phyloP scores from a whole-genome alignment of 2,797 vertebrate genomes.

The Pristis pectinata region DNA sequence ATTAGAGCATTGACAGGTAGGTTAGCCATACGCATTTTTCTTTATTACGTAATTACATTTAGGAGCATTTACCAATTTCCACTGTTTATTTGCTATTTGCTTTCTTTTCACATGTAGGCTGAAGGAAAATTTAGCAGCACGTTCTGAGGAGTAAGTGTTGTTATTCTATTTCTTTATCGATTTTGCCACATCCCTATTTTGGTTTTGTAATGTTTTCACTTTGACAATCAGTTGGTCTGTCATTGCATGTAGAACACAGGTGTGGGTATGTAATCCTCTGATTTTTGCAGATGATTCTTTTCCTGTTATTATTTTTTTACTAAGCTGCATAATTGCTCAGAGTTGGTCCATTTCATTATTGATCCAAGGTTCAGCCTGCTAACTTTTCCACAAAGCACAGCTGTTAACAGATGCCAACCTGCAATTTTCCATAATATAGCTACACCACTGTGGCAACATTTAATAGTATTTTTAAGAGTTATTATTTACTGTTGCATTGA shows the following conservation, averaged over 20 bases:
- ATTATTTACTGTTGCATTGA: not conserved
- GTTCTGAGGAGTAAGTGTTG: not conserved
- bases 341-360: not conserved
- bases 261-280: not conserved
- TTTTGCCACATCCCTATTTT: not conserved
- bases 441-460: not conserved
- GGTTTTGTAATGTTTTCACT: not conserved
- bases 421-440: not conserved
- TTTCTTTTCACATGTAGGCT: not conserved
- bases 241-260: not conserved
- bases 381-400: not conserved
- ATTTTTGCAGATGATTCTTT: not conserved
- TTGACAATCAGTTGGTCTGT: not conserved
- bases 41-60: not conserved
- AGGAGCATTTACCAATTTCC: not conserved
- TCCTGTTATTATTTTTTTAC: not conserved
- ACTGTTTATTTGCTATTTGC: not conserved
- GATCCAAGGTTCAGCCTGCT: not conserved
- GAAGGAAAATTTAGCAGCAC: constrained; percentile 24
- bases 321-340: not conserved
- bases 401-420: not conserved
- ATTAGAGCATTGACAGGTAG: not conserved
- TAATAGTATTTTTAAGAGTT: not conserved
- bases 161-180: not conserved
- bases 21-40: not conserved